Evolutionary conservation across 2,113 vertebrate genomes (phyloP), one percentile per base, ranked within the genome.

Genomic region (Cyrtonyx montezumae): DNA sequence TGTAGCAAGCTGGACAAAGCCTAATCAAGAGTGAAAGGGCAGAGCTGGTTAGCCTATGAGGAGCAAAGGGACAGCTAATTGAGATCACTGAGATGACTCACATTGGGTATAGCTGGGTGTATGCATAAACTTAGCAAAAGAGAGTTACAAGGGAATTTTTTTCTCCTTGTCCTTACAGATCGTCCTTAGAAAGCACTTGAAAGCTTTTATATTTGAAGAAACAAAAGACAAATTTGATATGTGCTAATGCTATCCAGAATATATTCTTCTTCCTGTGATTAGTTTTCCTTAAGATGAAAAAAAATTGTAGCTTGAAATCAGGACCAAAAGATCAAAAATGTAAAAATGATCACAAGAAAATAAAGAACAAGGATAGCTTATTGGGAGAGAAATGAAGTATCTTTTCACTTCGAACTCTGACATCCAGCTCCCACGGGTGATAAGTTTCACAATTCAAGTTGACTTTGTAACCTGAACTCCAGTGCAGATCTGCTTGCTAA

Each of bases 221-320:
- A 49, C 26, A 36, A 25, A 65, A 56, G 75, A 73, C 10, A 16
- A 48, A 69, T 69, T 30, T 66, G 4, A 67, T 25, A 13, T 9
- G 3, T 83, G 63, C 28, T 80, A 83, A 79, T 75, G 34, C 34
- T 80, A 77, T 32, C 13, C 56, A 53, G 68, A 83, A 93, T 40
- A 74, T 11, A 83, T 3, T n/a, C 82, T 69, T 76, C 17, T 11
- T 26, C 37, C 32, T 58, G 13, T 5, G 12, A 79, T 65, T 65
- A 82, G 63, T 78, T 84, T 91, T 74, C 45, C 45, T 79, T 56
- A 73, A 25, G 45, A 83, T 63, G 42, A 84, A 94, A 91, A 86
- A 25, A 73, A 46, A 48, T 53, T 15, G 55, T 71, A 37, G 11
- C 53, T 67, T 75, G 61, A 70, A 91, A 88, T 62, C n/a, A 62